Percentiles rank a stretch among this genome's conserved stretches.
phyloP scores from a whole-genome alignment of 2,888 invertebrate species.

The Machimus rusticus region DNA sequence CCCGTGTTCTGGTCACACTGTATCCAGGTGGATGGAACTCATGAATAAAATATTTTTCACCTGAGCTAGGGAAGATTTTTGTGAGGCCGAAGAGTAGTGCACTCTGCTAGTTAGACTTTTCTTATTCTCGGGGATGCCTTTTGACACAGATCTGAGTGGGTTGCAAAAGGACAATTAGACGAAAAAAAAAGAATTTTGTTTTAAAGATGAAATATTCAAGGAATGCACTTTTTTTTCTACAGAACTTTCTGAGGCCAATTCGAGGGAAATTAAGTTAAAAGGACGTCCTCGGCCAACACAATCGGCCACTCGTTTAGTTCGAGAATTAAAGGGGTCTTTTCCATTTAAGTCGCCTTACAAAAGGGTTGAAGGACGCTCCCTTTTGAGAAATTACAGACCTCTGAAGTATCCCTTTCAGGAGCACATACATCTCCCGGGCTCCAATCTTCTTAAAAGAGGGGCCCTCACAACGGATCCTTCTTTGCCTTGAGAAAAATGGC shows the following conservation, averaged over 20 bases:
- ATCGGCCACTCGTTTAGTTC: neutral
- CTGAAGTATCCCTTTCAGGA: neutral
- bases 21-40: neutral
- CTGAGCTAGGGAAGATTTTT: neutral
- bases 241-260: neutral
- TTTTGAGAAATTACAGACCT: neutral
- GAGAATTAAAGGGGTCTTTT: neutral
- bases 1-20: neutral
- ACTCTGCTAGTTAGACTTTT: neutral
- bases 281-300: neutral
- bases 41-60: constrained; percentile 11
- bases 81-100: neutral
- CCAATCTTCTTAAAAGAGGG: neutral
- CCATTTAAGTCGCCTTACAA: neutral
- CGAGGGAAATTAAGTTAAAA: neutral
- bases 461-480: neutral
- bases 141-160: neutral
- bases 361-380: neutral
- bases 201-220: neutral
- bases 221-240: neutral
- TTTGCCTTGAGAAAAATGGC: neutral
- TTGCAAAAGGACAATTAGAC: neutral
- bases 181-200: neutral
- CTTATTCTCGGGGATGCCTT: neutral
- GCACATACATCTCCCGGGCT: neutral